Conservation (phyloP, 2,113 vertebrate species). For the Irena cyanogastra region DNA sequence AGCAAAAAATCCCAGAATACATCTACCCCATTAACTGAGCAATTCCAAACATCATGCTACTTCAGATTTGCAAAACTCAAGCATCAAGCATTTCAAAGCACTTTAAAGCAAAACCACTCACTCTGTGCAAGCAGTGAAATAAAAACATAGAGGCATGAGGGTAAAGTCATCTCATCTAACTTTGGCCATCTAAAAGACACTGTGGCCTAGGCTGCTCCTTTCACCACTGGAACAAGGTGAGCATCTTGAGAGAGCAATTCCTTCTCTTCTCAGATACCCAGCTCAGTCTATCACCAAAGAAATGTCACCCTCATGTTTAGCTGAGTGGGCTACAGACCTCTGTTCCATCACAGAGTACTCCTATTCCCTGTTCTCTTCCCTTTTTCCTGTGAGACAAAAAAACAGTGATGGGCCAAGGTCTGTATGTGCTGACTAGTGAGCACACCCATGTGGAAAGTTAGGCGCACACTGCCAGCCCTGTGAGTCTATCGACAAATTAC, state of each 20-base stretch:
- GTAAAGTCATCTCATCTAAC: neutral
- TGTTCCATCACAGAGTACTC: neutral
- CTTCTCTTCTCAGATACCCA: neutral
- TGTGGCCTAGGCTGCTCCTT: neutral
- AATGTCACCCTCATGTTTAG: neutral
- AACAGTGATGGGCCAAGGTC: rapidly evolving
- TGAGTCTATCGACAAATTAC: neutral
- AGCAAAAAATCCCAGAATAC: neutral
- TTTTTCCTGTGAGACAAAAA: neutral
- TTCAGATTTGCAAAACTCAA: neutral
- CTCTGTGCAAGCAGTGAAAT: neutral
- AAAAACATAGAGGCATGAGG: neutral
- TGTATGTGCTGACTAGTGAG: neutral
- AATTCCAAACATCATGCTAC: neutral
- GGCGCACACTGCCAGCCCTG: neutral
- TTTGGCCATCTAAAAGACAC: neutral
- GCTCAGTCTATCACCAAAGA: neutral
- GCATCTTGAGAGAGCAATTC: neutral
- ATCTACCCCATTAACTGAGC: neutral
- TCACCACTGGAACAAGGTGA: neutral
- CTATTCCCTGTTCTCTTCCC: neutral
- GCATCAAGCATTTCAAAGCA: neutral
- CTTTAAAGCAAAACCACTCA: neutral
- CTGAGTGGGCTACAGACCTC: neutral
- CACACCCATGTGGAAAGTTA: rapidly evolving